These are phyloP conservation scores for Euspilapteryx auroguttella DNA, from an alignment of 2,888 invertebrate genomes.

Conservation along the genomic window DNA sequence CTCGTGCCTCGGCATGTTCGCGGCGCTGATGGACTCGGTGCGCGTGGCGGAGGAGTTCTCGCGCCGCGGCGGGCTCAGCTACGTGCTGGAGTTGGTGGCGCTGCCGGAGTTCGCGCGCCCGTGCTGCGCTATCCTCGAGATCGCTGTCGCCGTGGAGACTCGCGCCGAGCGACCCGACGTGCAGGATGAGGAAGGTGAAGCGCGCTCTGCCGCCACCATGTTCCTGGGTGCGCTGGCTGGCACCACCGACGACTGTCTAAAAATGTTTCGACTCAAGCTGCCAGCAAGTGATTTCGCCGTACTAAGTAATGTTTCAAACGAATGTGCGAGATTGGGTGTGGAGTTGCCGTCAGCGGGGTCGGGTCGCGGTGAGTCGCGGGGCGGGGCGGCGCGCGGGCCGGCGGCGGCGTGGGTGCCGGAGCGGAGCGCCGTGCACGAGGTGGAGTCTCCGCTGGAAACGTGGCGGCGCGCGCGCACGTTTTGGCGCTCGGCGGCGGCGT, in stretches of 20 bases:
- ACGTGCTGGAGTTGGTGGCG: constrained; percentile 54
- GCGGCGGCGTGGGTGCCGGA: constrained; percentile 13
- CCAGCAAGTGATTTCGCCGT: constrained; percentile 25
- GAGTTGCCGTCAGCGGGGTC: constrained; percentile 5
- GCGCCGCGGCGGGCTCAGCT: constrained; percentile 56
- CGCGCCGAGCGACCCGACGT: too few species aligned
- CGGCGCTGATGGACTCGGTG: constrained; percentile 55
- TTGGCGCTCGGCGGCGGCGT: constrained; percentile 49
- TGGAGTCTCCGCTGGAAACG: constrained; percentile 32
- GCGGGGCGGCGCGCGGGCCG: too few species aligned
- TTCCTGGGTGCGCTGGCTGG: too few species aligned
- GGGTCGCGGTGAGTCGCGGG: too few species aligned
- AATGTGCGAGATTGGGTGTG: constrained; percentile 19
- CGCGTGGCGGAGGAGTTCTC: constrained; percentile 63
- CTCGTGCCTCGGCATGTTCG: constrained; percentile 63
- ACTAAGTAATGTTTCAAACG: constrained; percentile 24
- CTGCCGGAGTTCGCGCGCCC: constrained; percentile 58
- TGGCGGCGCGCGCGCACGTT: constrained; percentile 27
- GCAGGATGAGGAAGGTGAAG: too few species aligned
- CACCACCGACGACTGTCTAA: constrained; percentile 34
- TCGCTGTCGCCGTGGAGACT: constrained; percentile 62
- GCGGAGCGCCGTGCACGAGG: constrained; percentile 20
- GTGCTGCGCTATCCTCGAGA: constrained; percentile 64
- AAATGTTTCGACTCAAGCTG: constrained; percentile 29
- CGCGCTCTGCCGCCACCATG: too few species aligned